Conservation (phyloP, 2,888 invertebrate species). For the Nephrotoma guestfalica region DNA sequence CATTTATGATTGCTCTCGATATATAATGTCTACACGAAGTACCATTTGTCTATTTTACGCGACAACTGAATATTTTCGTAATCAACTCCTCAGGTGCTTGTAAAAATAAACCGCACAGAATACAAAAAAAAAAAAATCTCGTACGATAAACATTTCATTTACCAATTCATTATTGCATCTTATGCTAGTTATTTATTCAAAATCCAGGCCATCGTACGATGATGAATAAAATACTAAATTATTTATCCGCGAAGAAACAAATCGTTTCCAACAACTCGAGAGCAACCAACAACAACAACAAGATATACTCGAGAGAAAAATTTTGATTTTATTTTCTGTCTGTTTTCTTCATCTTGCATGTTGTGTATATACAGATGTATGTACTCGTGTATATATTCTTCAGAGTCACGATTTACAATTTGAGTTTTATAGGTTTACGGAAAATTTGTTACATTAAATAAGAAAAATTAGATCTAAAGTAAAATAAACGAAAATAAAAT, state of each 20-base stretch:
- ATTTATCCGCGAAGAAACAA: background rate
- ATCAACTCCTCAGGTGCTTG: background rate
- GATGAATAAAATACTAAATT: background rate
- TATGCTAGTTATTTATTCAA: background rate
- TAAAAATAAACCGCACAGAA: background rate
- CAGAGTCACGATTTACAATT: background rate
- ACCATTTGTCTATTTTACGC: background rate
- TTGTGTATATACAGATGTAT: no score
- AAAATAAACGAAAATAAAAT: background rate
- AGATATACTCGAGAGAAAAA: background rate
- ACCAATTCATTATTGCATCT: no score
- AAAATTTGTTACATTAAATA: background rate
- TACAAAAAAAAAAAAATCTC: background rate
- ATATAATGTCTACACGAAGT: background rate
- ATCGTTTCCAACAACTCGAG: background rate
- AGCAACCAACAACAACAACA: background rate
- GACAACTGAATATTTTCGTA: background rate
- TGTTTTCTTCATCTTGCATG: no score
- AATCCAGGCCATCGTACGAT: background rate
- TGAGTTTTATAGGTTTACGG: background rate
- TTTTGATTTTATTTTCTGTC: background rate
- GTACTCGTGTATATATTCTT: background rate
- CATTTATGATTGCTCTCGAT: background rate
- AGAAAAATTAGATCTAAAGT: background rate
- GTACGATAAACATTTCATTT: background rate